A percentile compares a stretch with the other conserved stretches of the same genome.
These are phyloP conservation scores for Phaenicophaeus curvirostris DNA, from an alignment of 2,797 vertebrate genomes.

Conservation along the genomic window DNA sequence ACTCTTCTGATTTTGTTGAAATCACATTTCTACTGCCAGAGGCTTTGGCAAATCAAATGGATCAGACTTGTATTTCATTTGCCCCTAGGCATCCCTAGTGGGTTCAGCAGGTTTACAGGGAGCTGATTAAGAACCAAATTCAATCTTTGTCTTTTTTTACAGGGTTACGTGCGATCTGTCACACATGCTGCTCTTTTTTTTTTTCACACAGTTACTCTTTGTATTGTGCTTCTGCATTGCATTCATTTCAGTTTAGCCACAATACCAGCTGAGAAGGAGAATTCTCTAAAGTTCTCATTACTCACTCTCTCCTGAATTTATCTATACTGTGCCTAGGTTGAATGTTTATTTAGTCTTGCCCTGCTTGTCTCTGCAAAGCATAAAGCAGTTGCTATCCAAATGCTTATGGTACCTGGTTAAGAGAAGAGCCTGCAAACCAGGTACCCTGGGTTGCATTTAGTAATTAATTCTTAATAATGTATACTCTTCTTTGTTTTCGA, in stretches of 20 bases:
- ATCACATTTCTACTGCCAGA: constrained; percentile 29
- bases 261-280: constrained; percentile 4
- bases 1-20: constrained; percentile 29
- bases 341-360: constrained; percentile 14
- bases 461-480: background rate
- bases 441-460: background rate
- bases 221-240: background rate
- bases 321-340: background rate
- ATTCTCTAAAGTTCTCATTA: background rate
- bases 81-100: constrained; percentile 10
- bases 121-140: constrained; percentile 9
- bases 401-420: background rate
- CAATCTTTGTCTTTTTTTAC: constrained; percentile 5
- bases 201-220: background rate
- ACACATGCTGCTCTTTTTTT: background rate
- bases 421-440: background rate
- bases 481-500: background rate
- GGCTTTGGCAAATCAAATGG: constrained; percentile 23
- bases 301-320: background rate
- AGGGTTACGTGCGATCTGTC: constrained; percentile 17
- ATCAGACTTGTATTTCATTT: constrained; percentile 45
- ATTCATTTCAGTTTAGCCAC: constrained; percentile 8
- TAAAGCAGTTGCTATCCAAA: background rate
- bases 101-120: constrained; percentile 7
- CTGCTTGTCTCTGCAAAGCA: background rate